Evolutionary conservation across 2,888 invertebrate genomes (phyloP).

Genomic region (Netelia virgata): DNA sequence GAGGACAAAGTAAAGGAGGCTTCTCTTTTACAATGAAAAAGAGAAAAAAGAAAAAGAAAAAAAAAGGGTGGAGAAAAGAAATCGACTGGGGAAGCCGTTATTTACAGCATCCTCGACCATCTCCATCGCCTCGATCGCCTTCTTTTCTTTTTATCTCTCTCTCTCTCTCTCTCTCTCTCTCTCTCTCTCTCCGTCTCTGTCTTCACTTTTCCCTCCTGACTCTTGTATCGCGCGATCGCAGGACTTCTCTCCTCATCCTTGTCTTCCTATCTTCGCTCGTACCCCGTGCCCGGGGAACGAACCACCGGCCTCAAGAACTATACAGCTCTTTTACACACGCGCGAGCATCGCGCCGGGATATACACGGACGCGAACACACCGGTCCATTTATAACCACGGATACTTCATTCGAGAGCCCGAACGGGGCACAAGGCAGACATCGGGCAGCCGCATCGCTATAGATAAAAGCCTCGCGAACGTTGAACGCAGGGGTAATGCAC

Average conservation of each 20-base stretch:
- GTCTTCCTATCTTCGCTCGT: constrained; percentile 43
- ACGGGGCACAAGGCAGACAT: constrained; percentile 73
- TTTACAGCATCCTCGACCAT: constrained; percentile 73
- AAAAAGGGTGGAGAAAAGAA: constrained; percentile 61
- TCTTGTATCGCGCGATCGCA: background rate
- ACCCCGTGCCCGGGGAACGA: constrained; percentile 10
- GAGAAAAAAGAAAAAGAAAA: constrained; percentile 10
- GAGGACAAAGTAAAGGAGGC: constrained; percentile 20
- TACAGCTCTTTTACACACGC: constrained; percentile 31
- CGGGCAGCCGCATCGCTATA: constrained; percentile 74
- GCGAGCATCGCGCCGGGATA: background rate
- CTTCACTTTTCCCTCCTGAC: constrained; percentile 16
- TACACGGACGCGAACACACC: background rate
- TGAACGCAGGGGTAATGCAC: constrained; percentile 76
- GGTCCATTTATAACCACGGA: background rate
- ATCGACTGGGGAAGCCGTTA: constrained; percentile 75
- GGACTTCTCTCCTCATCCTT: background rate
- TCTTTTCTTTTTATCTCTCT: constrained; percentile 32
- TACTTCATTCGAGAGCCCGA: constrained; percentile 15
- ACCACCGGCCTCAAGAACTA: constrained; percentile 57
- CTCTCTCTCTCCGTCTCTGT: constrained; percentile 22
- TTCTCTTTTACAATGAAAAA: background rate
- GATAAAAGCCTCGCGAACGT: constrained; percentile 76
- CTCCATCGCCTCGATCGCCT: constrained; percentile 61
- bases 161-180: constrained; percentile 25